Percentiles rank a stretch among this genome's conserved stretches.
Evolutionary conservation across 2,888 invertebrate genomes (phyloP).

Genomic region (Ennomos quercinarius): DNA sequence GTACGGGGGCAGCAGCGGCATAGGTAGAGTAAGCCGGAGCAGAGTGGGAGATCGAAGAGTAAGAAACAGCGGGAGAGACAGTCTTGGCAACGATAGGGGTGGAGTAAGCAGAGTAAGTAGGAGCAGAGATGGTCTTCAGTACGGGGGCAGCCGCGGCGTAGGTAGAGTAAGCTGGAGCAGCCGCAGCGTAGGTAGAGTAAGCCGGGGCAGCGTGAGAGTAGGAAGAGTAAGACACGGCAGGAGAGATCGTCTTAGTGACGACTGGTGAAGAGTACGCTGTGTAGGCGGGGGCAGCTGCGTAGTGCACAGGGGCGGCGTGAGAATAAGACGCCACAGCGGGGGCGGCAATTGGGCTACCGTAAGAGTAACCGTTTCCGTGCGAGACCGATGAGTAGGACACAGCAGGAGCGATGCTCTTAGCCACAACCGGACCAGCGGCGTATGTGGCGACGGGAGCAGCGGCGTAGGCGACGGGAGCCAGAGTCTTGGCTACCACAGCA

Average conservation of each 20-base stretch:
- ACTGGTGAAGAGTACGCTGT: conserved; percentile 52
- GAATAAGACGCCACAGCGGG: conserved; percentile 42
- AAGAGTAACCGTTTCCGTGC: conserved; percentile 34
- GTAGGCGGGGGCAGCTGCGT: conserved; percentile 46
- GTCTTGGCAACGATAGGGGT: conserved; percentile 63
- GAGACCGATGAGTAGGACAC: conserved; percentile 50
- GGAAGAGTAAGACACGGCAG: conserved; percentile 58
- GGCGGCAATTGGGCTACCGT: conserved; percentile 51
- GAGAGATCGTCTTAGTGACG: conserved; percentile 58
- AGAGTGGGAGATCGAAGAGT: conserved; percentile 65
- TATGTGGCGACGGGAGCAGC: conserved; percentile 55
- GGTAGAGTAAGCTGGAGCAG: conserved; percentile 54
- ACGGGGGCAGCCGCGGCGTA: conserved; percentile 62
- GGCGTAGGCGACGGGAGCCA: conserved; percentile 51
- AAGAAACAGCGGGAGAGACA: conserved; percentile 62
- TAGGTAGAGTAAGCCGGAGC: conserved; percentile 49
- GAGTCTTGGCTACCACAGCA: conserved; percentile 66
- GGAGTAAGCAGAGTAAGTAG: conserved; percentile 60
- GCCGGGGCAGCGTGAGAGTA: conserved; percentile 20
- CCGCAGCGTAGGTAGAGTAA: conserved; percentile 52
- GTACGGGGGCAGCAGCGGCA: conserved; percentile 52
- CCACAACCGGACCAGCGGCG: conserved; percentile 53
- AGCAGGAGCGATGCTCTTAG: conserved; percentile 65
- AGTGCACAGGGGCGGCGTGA: conserved; percentile 52
- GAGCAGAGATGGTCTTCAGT: conserved; percentile 47